phyloP scores from a whole-genome alignment of 2,888 invertebrate species.

The Drosophila tripunctata region DNA sequence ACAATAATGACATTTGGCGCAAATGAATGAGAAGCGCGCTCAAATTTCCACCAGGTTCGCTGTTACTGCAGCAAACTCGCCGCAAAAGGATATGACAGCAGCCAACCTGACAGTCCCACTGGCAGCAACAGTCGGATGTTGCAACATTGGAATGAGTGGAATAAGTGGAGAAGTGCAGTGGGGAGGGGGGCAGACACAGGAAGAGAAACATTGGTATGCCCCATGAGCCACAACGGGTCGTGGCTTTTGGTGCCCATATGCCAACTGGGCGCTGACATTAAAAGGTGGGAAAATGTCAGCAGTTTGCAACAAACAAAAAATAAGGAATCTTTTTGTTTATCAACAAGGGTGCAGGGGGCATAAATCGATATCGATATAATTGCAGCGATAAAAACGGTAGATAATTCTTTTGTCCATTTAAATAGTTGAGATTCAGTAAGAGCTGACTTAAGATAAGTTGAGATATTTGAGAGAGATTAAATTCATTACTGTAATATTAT shows the following conservation, averaged over 20 bases:
- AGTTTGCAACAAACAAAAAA: slow-evolving; percentile 44
- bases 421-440: not conserved
- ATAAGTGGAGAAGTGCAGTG: slow-evolving; percentile 5
- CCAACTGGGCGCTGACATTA: slow-evolving; percentile 77
- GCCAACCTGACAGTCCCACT: slow-evolving; percentile 44
- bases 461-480: too few relatives aligned
- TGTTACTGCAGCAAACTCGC: slow-evolving; percentile 13
- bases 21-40: slow-evolving; percentile 74
- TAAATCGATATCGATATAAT: slow-evolving; percentile 53
- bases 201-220: not conserved
- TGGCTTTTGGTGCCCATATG: slow-evolving; percentile 30
- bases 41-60: slow-evolving; percentile 53
- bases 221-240: slow-evolving; percentile 48
- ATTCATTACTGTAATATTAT: too few relatives aligned
- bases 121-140: slow-evolving; percentile 36
- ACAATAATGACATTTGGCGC: slow-evolving; percentile 80
- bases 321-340: slow-evolving; percentile 9
- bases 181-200: not conserved
- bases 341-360: not conserved
- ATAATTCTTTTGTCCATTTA: not conserved
- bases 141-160: slow-evolving; percentile 26
- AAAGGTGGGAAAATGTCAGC: slow-evolving; percentile 84
- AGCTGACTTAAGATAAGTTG: too few relatives aligned
- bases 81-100: slow-evolving; percentile 79
- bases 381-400: slow-evolving; percentile 35